These are phyloP conservation scores for Drosophila nebulosa DNA, from an alignment of 1,140 invertebrate genomes.

Conservation along the genomic window DNA sequence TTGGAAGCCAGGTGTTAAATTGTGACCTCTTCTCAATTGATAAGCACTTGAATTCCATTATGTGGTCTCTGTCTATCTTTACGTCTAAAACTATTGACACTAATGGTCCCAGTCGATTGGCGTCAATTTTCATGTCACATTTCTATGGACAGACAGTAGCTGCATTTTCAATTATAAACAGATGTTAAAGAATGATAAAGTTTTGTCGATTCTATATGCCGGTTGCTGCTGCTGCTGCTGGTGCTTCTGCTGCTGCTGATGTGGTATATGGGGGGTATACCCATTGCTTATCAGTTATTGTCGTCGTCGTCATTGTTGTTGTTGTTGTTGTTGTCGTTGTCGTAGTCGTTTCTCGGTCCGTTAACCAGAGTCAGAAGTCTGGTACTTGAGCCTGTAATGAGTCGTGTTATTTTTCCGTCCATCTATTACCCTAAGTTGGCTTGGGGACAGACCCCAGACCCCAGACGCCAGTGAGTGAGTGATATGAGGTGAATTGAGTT, in stretches of 20 bases:
- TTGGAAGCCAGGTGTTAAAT: neutral
- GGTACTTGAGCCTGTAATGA: slow-evolving; percentile 77
- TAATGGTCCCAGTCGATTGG: slow-evolving; percentile 70
- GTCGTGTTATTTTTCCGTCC: slow-evolving; percentile 50
- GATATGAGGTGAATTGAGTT: neutral
- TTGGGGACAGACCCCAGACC: neutral
- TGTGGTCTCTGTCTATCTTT: neutral
- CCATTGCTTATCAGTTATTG: neutral
- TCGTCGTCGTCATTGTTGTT: too few species aligned
- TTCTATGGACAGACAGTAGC: slow-evolving; percentile 61
- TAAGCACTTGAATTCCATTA: slow-evolving; percentile 18
- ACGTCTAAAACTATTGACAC: slow-evolving; percentile 60
- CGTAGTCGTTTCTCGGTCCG: slow-evolving; percentile 4
- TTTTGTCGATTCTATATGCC: neutral
- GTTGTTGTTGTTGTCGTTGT: too few species aligned
- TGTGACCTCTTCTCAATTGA: neutral
- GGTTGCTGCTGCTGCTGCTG: neutral
- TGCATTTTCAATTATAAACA: slow-evolving; percentile 81
- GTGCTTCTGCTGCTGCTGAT: neutral
- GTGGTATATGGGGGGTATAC: neutral
- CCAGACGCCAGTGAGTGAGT: neutral
- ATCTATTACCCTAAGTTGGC: neutral
- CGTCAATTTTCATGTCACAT: slow-evolving; percentile 74
- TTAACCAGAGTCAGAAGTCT: slow-evolving; percentile 11
- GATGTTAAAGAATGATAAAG: slow-evolving; percentile 74